Conservation (phyloP, 2,888 invertebrate genomes). For the Steinernema carpocapsae region DNA sequence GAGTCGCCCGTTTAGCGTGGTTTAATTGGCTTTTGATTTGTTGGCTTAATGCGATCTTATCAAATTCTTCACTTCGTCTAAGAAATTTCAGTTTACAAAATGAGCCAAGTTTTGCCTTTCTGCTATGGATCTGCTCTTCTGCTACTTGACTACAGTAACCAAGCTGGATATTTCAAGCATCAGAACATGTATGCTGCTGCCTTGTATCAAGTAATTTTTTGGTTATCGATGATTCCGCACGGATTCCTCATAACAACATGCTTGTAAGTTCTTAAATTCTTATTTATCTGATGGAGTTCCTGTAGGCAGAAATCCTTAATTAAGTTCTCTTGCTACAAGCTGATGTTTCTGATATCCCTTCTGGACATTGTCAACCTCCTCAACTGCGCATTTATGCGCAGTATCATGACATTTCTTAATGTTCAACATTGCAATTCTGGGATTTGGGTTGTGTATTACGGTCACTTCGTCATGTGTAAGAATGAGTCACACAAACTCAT, state of each 20-base stretch:
- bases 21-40: too few relatives aligned
- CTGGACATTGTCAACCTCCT: conserved; percentile 8
- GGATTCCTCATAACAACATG: neutral
- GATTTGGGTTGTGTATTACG: neutral
- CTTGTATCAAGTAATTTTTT: neutral
- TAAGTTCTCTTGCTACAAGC: conserved; percentile 17
- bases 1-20: too few relatives aligned
- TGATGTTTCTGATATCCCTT: neutral
- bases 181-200: neutral
- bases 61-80: too few relatives aligned
- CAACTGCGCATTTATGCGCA: neutral
- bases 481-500: too few relatives aligned
- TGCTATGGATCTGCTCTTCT: neutral
- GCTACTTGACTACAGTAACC: conserved; percentile 13
- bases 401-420: neutral
- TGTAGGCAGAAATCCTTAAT: neutral
- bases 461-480: neutral
- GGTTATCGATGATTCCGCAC: neutral
- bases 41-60: too few relatives aligned
- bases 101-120: neutral
- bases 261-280: conserved; percentile 14
- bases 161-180: neutral
- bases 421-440: conserved; percentile 16
- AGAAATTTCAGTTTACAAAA: too few relatives aligned
- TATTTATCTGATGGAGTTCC: neutral